Evolutionary conservation across 1,140 invertebrate species (phyloP), one percentile per base, ranked within the genome.

Genomic region (Geopemphigus sp.): DNA sequence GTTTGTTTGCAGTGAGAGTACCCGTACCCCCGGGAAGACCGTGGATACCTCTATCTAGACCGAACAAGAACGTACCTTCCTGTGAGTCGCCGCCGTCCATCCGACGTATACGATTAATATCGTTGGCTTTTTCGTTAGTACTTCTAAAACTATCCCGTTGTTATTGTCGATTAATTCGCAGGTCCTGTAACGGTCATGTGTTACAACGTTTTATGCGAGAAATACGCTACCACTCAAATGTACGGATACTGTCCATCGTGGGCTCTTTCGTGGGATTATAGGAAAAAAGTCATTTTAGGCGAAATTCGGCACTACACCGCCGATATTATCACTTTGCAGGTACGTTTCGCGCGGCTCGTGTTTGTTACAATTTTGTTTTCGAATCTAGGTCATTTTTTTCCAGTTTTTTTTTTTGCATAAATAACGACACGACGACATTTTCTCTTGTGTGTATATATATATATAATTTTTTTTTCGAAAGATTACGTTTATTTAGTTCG

Each of bases 201-300:
- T 87, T 99, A 99, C 89, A 99, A 99, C 87, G 96, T 99, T 76
- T 89, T 99, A 80, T 98, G 98, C 87, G 97, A 98, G 87, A 98
- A 99, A 87, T 99, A 98, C 84, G 97, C 97, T 32, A 99, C 97
- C 22, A 87, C 96, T 83, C 95, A 96, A 85, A 96, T 97, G 92
- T 98, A 99, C 87, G 96, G 95, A 81, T 98, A 98, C 86, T 98
- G 96, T 87, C 96, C 96, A 3, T 92, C 93, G 82, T 98, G 96
- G 96, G 97, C 97, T 29, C 88, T 99, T 17, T 93, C 94, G 85
- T 99, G 98, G 98, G 95, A 98, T 82, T 99, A 99, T 88, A 89
- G 98, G 64, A 97, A 98, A 88, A 98, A 98, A 86, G 92, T 94
- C n/a, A 99, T 99, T 84, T 89, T 99, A 81, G 93, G 96, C 84